Evolutionary conservation across 2,797 vertebrate genomes (phyloP).

Genomic region (Apogon talboti): DNA sequence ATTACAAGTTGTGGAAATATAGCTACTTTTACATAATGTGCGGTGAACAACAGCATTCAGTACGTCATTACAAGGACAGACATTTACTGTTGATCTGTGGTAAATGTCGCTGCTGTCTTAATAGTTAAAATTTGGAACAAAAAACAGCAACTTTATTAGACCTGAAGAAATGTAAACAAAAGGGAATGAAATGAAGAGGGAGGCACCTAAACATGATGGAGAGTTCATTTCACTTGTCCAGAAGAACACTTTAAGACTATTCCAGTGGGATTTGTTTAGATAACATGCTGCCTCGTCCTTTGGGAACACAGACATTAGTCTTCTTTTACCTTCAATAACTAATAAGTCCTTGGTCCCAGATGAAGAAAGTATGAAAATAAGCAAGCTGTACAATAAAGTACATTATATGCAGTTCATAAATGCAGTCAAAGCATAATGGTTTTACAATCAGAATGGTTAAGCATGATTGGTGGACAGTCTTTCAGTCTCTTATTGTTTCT

Average conservation of each 20-base stretch:
- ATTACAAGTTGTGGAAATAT: conserved; percentile 64
- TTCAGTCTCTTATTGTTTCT: conserved; percentile 22
- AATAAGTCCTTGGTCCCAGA: conserved; percentile 46
- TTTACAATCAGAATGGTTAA: conserved; percentile 46
- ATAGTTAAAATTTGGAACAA: conserved; percentile 47
- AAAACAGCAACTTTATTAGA: conserved; percentile 49
- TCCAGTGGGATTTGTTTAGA: conserved; percentile 42
- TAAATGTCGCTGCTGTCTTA: conserved; percentile 16
- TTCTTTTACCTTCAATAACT: conserved; percentile 12
- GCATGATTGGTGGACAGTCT: conserved; percentile 32
- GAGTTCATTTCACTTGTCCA: conserved; percentile 23
- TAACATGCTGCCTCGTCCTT: conserved; percentile 17
- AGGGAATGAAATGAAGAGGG: conserved; percentile 45
- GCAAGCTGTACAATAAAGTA: conserved; percentile 12
- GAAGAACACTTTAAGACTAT: conserved; percentile 61
- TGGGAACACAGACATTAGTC: conserved; percentile 10
- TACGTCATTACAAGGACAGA: conserved; percentile 33
- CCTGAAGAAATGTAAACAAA: conserved; percentile 63
- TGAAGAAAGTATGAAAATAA: conserved; percentile 23
- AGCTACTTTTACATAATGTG: conserved; percentile 51
- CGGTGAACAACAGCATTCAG: conserved; percentile 41
- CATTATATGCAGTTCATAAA: conserved; percentile 22
- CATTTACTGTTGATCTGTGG: conserved; percentile 47
- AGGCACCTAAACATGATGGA: conserved; percentile 27
- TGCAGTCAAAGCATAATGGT: conserved; percentile 45